Percentiles rank a stretch among this genome's conserved stretches.
These are phyloP conservation scores for Litocranius walleri DNA, from an alignment of 2,113 vertebrate species.

Conservation along the genomic window DNA sequence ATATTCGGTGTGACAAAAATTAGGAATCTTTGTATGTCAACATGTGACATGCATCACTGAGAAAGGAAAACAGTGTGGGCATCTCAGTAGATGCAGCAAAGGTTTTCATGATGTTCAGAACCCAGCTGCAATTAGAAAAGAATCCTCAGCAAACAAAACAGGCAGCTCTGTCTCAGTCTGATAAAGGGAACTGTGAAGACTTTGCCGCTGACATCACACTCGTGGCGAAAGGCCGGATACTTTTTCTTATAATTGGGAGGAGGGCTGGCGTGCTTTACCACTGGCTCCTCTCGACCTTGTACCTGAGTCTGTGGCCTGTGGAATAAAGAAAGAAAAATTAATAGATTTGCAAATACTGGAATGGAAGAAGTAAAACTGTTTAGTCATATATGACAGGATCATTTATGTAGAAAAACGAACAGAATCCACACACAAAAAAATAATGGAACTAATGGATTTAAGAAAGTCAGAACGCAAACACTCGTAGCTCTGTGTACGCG, in stretches of 20 bases:
- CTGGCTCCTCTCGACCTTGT: fast-evolving
- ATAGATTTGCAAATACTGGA: neutral
- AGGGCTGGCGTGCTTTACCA: neutral
- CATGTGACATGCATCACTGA: neutral
- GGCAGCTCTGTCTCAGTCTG: neutral
- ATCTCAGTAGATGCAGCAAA: neutral
- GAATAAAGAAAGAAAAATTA: neutral
- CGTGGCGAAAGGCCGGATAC: fast-evolving
- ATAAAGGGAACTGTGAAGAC: neutral
- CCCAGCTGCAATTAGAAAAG: neutral
- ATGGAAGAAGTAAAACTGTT: neutral
- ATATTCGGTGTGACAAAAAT: neutral
- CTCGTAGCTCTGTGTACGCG: too few species aligned
- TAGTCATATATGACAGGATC: neutral
- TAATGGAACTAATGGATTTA: neutral
- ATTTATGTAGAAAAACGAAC: neutral
- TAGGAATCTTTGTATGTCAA: neutral
- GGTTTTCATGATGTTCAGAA: neutral
- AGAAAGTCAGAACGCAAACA: neutral
- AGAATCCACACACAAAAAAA: neutral
- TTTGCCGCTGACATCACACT: fast-evolving
- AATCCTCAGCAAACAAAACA: neutral
- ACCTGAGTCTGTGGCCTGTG: neutral
- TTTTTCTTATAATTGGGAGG: neutral
- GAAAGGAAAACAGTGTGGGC: neutral